Evolutionary conservation across 2,797 vertebrate species (phyloP).

Genomic region (Dendrocincla fuliginosa): DNA sequence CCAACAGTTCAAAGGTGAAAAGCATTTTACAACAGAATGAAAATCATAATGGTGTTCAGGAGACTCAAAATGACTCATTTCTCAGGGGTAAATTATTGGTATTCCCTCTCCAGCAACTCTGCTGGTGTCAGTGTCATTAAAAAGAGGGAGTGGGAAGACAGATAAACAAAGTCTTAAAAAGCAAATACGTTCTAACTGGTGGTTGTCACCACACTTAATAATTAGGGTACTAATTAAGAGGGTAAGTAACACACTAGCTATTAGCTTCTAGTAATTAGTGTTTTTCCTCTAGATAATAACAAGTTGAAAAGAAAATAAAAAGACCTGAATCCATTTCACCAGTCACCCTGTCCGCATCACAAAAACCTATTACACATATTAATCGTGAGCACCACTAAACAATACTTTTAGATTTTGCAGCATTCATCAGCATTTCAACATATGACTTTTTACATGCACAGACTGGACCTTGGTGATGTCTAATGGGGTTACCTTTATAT

Average conservation of each 20-base stretch:
- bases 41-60: not conserved
- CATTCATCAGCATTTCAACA: not conserved
- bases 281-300: constrained; percentile 41
- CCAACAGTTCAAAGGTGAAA: constrained; percentile 48
- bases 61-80: constrained; percentile 30
- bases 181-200: constrained; percentile 32
- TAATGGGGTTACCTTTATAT: not conserved
- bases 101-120: constrained; percentile 9
- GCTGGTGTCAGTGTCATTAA: constrained; percentile 26
- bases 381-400: not conserved
- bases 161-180: constrained; percentile 63
- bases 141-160: constrained; percentile 28
- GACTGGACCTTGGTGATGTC: not conserved
- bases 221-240: constrained; percentile 58
- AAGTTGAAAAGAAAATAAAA: constrained; percentile 35
- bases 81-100: constrained; percentile 5
- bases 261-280: constrained; percentile 53
- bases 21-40: constrained; percentile 34
- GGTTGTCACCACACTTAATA: constrained; percentile 60
- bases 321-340: not conserved
- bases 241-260: constrained; percentile 46
- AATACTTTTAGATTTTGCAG: not conserved
- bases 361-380: not conserved
- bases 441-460: not conserved
- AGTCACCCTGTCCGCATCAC: not conserved